These are phyloP conservation scores for Bothrops jararaca DNA, from an alignment of 2,113 vertebrate species.

Conservation along the genomic window DNA sequence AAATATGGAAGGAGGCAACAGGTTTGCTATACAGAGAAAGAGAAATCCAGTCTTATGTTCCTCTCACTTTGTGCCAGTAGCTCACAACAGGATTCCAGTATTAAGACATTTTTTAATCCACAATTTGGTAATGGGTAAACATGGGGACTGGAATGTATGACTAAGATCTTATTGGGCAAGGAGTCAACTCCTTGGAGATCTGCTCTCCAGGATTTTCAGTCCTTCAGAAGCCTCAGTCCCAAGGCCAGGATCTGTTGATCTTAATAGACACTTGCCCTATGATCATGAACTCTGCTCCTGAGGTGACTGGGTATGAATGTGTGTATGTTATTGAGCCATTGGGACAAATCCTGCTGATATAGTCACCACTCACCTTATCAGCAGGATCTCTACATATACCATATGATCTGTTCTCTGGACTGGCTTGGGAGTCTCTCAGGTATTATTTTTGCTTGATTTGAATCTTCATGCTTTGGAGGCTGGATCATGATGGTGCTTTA, in stretches of 20 bases:
- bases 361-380: neutral
- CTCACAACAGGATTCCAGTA: too few species aligned
- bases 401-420: neutral
- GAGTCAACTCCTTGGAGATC: too few species aligned
- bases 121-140: too few species aligned
- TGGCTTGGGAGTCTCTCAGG: neutral
- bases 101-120: too few species aligned
- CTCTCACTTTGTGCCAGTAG: too few species aligned
- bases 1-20: too few species aligned
- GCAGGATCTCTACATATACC: neutral
- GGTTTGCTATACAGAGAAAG: too few species aligned
- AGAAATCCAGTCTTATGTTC: too few species aligned
- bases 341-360: neutral
- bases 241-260: neutral
- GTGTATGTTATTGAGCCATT: neutral
- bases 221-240: neutral
- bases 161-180: too few species aligned
- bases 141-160: too few species aligned
- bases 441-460: neutral
- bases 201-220: neutral
- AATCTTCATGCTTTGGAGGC: neutral
- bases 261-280: neutral
- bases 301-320: neutral
- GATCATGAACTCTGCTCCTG: neutral
- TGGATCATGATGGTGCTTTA: neutral